Evolutionary conservation across 2,113 vertebrate genomes (phyloP).

Genomic region (Macquaria australasica): DNA sequence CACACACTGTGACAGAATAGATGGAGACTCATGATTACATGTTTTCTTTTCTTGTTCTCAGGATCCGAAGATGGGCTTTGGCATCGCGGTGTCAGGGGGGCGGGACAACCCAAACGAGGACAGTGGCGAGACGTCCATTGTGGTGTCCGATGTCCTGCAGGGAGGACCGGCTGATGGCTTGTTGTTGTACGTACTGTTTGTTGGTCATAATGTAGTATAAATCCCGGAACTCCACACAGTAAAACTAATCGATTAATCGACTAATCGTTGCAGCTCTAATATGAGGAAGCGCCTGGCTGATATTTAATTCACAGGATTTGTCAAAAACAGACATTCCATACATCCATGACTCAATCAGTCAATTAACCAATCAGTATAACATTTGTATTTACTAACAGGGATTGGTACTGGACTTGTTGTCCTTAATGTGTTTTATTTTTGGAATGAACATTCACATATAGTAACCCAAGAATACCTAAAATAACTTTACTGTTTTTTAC

Average conservation of each 20-base stretch:
- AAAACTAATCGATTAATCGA: background rate
- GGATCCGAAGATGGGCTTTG: conserved; percentile 97
- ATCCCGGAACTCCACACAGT: background rate
- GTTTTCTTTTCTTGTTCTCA: conserved; percentile 59
- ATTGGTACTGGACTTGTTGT: background rate
- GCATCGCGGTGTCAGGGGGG: conserved; percentile 96
- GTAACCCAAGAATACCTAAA: background rate
- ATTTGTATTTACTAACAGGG: background rate
- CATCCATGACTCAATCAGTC: background rate
- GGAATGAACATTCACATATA: background rate
- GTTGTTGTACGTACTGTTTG: conserved; percentile 88
- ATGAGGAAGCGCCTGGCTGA: background rate
- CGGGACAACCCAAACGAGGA: conserved; percentile 97
- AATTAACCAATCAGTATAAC: background rate
- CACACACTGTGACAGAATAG: background rate
- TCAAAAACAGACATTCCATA: background rate
- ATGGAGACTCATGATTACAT: background rate
- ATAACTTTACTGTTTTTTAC: background rate
- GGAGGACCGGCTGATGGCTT: conserved; percentile 95
- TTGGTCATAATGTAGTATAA: background rate
- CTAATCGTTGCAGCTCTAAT: no score
- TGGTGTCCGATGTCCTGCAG: conserved; percentile 95
- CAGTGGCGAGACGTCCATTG: conserved; percentile 94
- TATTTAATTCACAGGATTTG: background rate
- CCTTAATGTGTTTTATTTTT: background rate